Evolutionary conservation across 2,888 invertebrate species (phyloP), one percentile per base, ranked within the genome.

Genomic region (Ceriagrion tenellum): DNA sequence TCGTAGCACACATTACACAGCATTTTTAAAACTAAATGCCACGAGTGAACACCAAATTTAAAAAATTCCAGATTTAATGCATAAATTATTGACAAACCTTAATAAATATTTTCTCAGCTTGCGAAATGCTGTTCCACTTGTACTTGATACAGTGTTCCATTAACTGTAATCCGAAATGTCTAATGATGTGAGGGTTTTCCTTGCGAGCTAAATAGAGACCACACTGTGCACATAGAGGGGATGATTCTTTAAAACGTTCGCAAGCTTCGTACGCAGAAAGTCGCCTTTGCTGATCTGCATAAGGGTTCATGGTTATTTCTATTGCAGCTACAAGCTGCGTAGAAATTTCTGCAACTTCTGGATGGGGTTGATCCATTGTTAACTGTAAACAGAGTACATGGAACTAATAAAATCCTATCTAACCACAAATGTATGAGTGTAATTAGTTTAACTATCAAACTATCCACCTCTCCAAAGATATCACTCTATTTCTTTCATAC

Each of bases 131-230:
- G 95, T 98, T 98, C 99, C 99, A 99, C 95, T 98, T 98, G 96
- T 99, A 99, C 97, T 99, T 99, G 56, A 99, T 98, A 95, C 98
- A 98, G 96, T 99, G 98, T 96, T 99, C 99, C 98, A 99, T 98
- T 0, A 99, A 97, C 96, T 99, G 99, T 0, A 99, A 97, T 0
- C 99, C 99, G 97, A 99, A 99, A 96, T 99, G 99, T 95, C 99
- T 98, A 0, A 99, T 98, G 74, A 98, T 98, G 18, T 98, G 98
- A 96, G 98, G 98, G 96, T 98, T 98, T 55, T 97, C 97, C 89
- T 98, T 98, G 96, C 98, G 98, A 89, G 99, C 98, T 96, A 99
- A 97, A 96, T 98, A 98, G 0, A 99, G 97, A 0, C 99, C 99
- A 96, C 98, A 99, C 96, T 99, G 98, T 12, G 99, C 98, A 97